phyloP scores from a whole-genome alignment of 2,113 vertebrate genomes.

The Anhinga anhinga region DNA sequence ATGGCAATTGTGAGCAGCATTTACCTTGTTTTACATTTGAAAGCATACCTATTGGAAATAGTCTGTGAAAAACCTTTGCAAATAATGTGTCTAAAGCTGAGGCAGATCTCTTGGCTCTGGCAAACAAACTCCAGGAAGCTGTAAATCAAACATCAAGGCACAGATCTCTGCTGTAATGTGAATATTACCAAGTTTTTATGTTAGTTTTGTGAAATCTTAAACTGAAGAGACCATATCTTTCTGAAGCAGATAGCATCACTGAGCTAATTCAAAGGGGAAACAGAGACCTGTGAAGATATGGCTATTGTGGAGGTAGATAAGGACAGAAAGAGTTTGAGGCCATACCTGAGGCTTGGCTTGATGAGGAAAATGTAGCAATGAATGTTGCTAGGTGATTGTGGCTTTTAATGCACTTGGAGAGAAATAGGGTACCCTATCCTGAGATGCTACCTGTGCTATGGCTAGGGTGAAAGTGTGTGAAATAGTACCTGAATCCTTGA shows the following conservation, averaged over 20 bases:
- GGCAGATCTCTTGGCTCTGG: not conserved
- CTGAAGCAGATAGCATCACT: not conserved
- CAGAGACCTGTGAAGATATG: not conserved
- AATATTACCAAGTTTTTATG: not conserved
- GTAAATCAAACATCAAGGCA: not conserved
- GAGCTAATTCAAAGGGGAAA: not conserved
- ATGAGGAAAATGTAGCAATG: not conserved
- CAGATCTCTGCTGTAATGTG: not conserved
- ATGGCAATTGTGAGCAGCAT: not conserved
- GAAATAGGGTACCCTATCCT: not conserved
- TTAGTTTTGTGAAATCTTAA: not conserved
- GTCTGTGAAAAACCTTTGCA: not conserved
- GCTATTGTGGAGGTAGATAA: not conserved
- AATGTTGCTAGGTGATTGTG: not conserved
- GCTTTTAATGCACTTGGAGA: not conserved
- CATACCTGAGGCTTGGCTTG: not conserved
- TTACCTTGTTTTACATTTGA: slow-evolving; percentile 3
- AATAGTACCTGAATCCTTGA: not conserved
- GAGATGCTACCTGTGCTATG: not conserved
- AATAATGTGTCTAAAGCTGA: not conserved
- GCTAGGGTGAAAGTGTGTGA: not conserved
- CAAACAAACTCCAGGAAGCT: not conserved
- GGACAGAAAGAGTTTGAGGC: not conserved
- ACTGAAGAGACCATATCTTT: not conserved
- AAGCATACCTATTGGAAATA: not conserved